Base-by-base conservation (phyloP, 2,797 vertebrate genomes). In the Clarias platycephalus region DNA sequence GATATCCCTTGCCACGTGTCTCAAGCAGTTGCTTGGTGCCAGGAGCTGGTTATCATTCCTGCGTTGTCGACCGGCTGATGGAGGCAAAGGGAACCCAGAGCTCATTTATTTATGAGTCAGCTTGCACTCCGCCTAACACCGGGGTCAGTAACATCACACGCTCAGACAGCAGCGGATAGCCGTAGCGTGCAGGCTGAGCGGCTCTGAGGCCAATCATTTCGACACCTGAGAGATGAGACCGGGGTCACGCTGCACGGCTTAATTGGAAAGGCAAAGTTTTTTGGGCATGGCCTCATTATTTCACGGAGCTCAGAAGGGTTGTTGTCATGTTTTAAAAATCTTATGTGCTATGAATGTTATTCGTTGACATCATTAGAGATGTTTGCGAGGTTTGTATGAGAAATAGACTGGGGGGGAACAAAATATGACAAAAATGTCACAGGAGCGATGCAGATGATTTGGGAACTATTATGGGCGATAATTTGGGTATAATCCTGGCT, bases 51-150 rank as follows among this genome's bases (percentile, higher is more conserved):
- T 86, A 85, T 86, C 86, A 76, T 84, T 86, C 66, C 84, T 80
- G 77, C 66, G 67, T 82, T 84, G 87, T 90, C 83, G 76, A 83
- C 83, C 40, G 63, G 60, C 26, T 77, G 60, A 67, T 22, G 28
- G 62, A 82, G 55, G 20, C 62, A 63, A 75, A 83, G 76, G 62
- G 83, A 84, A 88, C 83, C 83, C 75, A 44, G 68, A 82, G 49
- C 82, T 87, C 81, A 75, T 87, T 90, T 87, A 87, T 88, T 85
- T 88, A 86, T 84, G 85, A 90, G 85, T 71, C 82, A 53, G 49
- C 49, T 70, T 88, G 82, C 75, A 86, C 85, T 85, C 84, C 3
- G 28, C 26, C 63, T 83, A 74, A 31, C 68, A 40, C 37, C 28
- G 55, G 78, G 84, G 89, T 88, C 87, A 89, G 67, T 84, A 77